phyloP scores from a whole-genome alignment of 2,797 vertebrate species.

The Ficedula albicollis region DNA sequence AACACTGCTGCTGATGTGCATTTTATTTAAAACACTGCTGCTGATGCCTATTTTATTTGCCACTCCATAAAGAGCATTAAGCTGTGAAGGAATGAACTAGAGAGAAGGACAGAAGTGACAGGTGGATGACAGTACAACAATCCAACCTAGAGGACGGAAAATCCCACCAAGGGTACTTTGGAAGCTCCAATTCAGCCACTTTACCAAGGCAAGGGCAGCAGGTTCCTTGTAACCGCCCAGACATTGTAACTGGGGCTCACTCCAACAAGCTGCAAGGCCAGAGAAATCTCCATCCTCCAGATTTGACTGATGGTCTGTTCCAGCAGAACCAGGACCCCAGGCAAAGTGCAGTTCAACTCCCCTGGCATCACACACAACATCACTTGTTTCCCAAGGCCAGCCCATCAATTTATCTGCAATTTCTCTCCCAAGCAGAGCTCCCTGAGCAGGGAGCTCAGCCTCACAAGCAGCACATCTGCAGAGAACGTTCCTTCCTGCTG shows the following conservation, averaged over 20 bases:
- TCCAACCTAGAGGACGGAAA: background rate
- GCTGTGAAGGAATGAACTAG: background rate
- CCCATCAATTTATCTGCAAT: background rate
- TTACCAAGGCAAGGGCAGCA: background rate
- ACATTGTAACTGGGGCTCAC: background rate
- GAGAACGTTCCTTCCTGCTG: background rate
- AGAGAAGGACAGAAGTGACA: background rate
- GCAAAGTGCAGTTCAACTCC: conserved; percentile 14
- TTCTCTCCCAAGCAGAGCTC: background rate
- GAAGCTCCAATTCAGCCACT: background rate
- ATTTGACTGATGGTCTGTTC: background rate
- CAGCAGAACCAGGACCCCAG: background rate
- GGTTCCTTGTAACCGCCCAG: background rate
- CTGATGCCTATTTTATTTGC: background rate
- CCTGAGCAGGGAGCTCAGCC: background rate
- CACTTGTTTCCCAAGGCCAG: background rate
- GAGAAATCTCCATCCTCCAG: background rate
- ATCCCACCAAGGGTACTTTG: background rate
- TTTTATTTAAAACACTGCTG: background rate
- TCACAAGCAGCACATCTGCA: background rate
- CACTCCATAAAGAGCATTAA: background rate
- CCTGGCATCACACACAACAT: background rate
- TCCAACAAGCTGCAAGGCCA: background rate
- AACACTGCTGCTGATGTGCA: background rate
- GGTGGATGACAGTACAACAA: background rate